Evolutionary conservation across 2,888 invertebrate species (phyloP).

Genomic region (Dicyrtoma fusca): DNA sequence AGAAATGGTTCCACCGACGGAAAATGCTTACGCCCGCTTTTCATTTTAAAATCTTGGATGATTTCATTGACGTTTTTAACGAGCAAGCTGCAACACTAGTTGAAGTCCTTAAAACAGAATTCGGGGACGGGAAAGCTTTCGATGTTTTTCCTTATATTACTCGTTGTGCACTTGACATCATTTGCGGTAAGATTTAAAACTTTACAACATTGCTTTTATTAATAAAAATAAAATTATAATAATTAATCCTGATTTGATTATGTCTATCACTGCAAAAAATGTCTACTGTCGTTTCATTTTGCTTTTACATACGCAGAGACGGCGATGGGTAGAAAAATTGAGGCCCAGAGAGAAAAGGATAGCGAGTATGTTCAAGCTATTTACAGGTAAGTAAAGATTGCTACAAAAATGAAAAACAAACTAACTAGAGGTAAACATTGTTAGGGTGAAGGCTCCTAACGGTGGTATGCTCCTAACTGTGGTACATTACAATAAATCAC

Average conservation of each 20-base stretch:
- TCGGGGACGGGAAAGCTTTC: slow-evolving; percentile 60
- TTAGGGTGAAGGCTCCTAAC: no score
- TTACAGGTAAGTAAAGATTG: slow-evolving; percentile 36
- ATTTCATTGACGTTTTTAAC: slow-evolving; percentile 67
- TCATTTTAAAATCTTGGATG: slow-evolving; percentile 67
- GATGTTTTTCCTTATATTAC: slow-evolving; percentile 67
- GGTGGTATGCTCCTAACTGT: no score
- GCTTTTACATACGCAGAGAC: no score
- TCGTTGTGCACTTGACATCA: slow-evolving; percentile 68
- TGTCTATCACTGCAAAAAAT: no score
- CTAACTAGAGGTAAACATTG: no score
- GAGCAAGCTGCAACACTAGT: slow-evolving; percentile 65
- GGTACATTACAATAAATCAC: no score
- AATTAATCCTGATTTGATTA: no score
- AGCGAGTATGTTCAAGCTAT: slow-evolving; percentile 58
- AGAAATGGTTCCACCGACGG: slow-evolving; percentile 67
- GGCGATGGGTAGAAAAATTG: slow-evolving; percentile 65
- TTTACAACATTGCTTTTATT: no score
- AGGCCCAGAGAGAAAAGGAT: slow-evolving; percentile 64
- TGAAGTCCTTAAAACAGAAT: slow-evolving; percentile 60
- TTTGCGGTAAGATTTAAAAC: slow-evolving; percentile 66
- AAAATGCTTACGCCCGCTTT: slow-evolving; percentile 68
- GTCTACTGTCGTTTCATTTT: no score
- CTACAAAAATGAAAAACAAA: no score
- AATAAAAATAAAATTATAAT: no score